These are phyloP conservation scores for Clarias batrachus DNA, from an alignment of 2,113 vertebrate species.

Conservation along the genomic window DNA sequence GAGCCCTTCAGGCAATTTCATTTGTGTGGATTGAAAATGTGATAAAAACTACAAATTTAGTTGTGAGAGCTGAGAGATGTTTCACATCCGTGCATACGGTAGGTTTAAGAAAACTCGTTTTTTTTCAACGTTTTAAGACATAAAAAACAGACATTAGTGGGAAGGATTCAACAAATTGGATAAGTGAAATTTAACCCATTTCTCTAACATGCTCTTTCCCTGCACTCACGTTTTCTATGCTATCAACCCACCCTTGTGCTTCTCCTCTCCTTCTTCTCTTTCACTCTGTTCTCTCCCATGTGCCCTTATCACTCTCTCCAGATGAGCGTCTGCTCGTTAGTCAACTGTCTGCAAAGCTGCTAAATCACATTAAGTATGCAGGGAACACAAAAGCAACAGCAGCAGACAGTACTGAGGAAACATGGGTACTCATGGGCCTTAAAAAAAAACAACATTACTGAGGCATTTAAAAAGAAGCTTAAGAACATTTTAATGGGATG, in stretches of 20 bases:
- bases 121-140: constrained; percentile 36
- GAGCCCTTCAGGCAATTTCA: neutral
- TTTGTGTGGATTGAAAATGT: constrained; percentile 5
- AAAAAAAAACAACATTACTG: constrained; percentile 27
- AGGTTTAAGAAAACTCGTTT: constrained; percentile 3
- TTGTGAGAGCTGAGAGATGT: neutral
- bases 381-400: constrained; percentile 53
- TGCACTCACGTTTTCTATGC: neutral
- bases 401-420: constrained; percentile 49
- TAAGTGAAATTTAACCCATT: constrained; percentile 38
- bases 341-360: constrained; percentile 51
- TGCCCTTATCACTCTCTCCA: constrained; percentile 51
- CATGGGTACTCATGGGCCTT: constrained; percentile 31
- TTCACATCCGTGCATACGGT: neutral
- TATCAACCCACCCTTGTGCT: constrained; percentile 29
- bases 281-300: constrained; percentile 17
- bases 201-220: neutral
- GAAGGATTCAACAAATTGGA: constrained; percentile 18
- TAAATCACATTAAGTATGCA: constrained; percentile 58
- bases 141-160: neutral
- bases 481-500: constrained; percentile 19
- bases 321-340: constrained; percentile 52
- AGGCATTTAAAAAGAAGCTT: constrained; percentile 21
- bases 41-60: neutral
- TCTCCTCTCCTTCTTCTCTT: constrained; percentile 21